Conservation (phyloP, 1,140 invertebrate species). For the Saxidomus purpurata region DNA sequence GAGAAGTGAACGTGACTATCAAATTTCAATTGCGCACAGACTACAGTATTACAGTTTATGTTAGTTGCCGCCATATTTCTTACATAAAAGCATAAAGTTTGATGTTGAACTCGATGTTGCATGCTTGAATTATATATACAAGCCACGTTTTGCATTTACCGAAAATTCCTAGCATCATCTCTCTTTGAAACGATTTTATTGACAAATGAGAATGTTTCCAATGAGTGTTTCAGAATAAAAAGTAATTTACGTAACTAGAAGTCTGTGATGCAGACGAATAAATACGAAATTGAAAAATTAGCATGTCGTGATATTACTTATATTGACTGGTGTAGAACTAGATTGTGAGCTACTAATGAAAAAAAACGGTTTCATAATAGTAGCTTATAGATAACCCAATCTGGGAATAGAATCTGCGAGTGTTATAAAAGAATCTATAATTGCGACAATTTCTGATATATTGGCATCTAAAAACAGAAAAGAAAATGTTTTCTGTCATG, state of each 20-base stretch:
- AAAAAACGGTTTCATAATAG: neutral
- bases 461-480: no score
- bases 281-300: constrained; percentile 15
- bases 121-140: no score
- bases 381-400: neutral
- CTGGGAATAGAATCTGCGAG: neutral
- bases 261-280: neutral
- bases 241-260: neutral
- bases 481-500: no score
- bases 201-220: neutral
- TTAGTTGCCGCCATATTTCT: no score
- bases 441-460: no score
- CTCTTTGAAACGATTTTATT: neutral
- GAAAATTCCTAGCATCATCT: neutral
- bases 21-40: no score
- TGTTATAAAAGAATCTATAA: no score
- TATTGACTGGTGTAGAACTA: constrained; percentile 1
- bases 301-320: neutral
- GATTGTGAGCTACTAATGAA: neutral
- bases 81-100: no score
- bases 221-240: neutral
- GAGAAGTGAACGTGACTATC: no score
- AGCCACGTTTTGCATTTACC: no score
- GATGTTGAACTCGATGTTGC: no score
- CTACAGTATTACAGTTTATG: no score